Evolutionary conservation across 2,113 vertebrate genomes (phyloP).

Genomic region (Antennarius striatus): DNA sequence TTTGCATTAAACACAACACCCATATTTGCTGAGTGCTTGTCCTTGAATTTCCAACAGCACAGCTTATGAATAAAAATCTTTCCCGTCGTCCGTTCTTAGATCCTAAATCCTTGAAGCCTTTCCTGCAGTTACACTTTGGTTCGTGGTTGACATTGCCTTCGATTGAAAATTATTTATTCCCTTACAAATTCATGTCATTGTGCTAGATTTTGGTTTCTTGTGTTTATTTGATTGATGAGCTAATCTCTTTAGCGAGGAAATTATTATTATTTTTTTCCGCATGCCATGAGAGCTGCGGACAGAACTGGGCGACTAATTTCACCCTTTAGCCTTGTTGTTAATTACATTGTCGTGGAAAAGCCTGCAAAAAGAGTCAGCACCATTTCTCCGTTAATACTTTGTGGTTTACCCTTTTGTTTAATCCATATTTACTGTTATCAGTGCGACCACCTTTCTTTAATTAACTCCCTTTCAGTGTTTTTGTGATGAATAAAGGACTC

Average conservation of each 20-base stretch:
- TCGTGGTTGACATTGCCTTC: not conserved
- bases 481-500: conserved; percentile 9
- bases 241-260: conserved; percentile 19
- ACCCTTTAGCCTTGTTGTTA: conserved; percentile 17
- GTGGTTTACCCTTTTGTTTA: not conserved
- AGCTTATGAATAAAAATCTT: not conserved
- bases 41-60: not conserved
- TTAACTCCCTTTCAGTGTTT: conserved; percentile 14
- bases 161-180: not conserved
- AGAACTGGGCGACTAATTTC: conserved; percentile 1
- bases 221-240: conserved; percentile 29
- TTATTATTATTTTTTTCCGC: conserved; percentile 9
- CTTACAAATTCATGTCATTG: not conserved
- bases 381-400: conserved; percentile 17
- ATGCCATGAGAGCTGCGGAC: not conserved
- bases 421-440: conserved; percentile 17
- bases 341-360: conserved; percentile 10
- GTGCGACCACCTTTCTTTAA: conserved; percentile 4
- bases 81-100: no score
- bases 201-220: not conserved
- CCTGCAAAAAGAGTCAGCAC: not conserved
- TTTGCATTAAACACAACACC: no score
- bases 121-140: no score
- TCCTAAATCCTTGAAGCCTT: not conserved
- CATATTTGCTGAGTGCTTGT: not conserved